Conservation (phyloP, 2,888 invertebrate genomes). For the Mayetiola destructor region DNA sequence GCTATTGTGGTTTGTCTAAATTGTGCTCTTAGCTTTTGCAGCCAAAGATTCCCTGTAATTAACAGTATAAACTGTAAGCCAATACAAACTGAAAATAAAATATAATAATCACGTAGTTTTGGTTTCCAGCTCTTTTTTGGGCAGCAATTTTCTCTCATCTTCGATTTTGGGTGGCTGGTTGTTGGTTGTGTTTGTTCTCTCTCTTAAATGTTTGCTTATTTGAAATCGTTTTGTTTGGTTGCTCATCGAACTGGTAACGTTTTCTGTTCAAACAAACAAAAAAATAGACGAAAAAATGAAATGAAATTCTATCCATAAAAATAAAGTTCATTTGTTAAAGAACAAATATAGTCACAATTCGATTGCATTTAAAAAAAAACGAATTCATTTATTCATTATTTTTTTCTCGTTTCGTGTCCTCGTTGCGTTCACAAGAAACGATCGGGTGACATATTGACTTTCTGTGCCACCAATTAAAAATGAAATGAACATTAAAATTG, state of each 20-base stretch:
- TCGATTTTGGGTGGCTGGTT: background rate
- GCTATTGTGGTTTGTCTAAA: background rate
- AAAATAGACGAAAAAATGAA: too few relatives aligned
- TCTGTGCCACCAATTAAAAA: slow-evolving; percentile 6
- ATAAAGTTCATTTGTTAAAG: too few relatives aligned
- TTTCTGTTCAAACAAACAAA: too few relatives aligned
- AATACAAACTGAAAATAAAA: slow-evolving; percentile 4
- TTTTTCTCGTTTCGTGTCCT: too few relatives aligned
- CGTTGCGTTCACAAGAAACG: background rate
- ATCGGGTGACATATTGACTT: background rate
- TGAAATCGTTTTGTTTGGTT: too few relatives aligned
- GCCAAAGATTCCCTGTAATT: background rate
- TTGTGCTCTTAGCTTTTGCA: background rate
- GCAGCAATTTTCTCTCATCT: background rate
- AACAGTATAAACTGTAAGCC: slow-evolving; percentile 11
- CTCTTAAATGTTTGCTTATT: too few relatives aligned
- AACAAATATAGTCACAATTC: too few relatives aligned
- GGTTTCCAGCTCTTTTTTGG: background rate
- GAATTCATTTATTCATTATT: too few relatives aligned
- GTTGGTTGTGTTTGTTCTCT: too few relatives aligned
- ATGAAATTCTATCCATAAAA: too few relatives aligned
- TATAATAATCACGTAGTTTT: slow-evolving; percentile 13
- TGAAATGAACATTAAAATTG: background rate
- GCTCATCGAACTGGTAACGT: too few relatives aligned
- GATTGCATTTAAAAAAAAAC: too few relatives aligned